These are phyloP conservation scores for Chloroceryle amazona DNA, from an alignment of 2,797 vertebrate species.

Conservation along the genomic window DNA sequence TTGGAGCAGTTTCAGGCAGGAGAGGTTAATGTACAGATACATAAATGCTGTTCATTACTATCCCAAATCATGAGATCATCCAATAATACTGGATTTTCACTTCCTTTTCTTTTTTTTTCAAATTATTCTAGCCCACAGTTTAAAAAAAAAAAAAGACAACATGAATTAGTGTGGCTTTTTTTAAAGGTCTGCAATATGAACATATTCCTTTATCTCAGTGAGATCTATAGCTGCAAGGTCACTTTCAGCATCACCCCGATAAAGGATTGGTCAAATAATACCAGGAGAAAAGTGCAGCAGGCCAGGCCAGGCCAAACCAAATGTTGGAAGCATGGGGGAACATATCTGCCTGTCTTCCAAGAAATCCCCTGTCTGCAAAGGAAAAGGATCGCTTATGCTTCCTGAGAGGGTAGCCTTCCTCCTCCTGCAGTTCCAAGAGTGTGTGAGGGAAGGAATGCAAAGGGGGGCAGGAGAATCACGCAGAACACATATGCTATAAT, in stretches of 20 bases:
- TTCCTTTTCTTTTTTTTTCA: neutral
- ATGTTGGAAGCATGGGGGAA: neutral
- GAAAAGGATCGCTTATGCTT: neutral
- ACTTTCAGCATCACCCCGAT: neutral
- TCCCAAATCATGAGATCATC: neutral
- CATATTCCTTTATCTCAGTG: neutral
- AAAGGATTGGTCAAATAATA: neutral
- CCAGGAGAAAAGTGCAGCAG: neutral
- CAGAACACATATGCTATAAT: neutral
- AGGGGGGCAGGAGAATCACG: neutral
- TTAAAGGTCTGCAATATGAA: neutral
- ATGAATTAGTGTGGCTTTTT: neutral
- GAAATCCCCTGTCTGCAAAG: neutral
- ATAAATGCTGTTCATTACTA: neutral
- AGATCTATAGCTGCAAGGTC: neutral
- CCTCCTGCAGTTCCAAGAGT: neutral
- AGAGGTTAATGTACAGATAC: rapidly evolving
- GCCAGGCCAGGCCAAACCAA: neutral
- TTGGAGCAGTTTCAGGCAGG: neutral
- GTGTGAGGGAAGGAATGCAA: neutral
- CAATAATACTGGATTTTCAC: neutral
- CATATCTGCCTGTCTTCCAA: neutral
- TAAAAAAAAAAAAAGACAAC: neutral
- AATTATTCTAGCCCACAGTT: neutral
- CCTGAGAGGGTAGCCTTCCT: neutral